Percentiles rank a stretch among this genome's conserved stretches.
phyloP scores from a whole-genome alignment of 1,140 invertebrate genomes.

The Ceratina calcarata region DNA sequence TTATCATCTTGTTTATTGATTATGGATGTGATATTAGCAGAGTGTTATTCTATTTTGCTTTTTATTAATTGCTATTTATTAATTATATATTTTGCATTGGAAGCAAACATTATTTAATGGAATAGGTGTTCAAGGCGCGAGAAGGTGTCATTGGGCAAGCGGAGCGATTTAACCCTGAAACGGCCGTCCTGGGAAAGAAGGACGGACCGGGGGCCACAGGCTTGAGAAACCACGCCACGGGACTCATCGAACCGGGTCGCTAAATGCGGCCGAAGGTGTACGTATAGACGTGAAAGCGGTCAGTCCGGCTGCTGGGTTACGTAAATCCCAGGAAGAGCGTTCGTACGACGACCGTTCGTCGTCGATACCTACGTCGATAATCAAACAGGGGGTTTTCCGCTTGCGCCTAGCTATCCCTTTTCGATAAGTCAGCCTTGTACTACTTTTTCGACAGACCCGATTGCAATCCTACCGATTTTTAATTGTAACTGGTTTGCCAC shows the following conservation, averaged over 20 bases:
- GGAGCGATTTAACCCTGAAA: slow-evolving; percentile 41
- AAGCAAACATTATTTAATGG: too few species aligned
- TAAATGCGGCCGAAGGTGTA: slow-evolving; percentile 59
- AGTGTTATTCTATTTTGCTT: too few species aligned
- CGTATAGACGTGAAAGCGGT: slow-evolving; percentile 76
- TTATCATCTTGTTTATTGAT: too few species aligned
- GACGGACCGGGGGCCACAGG: slow-evolving; percentile 11
- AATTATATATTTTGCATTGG: too few species aligned
- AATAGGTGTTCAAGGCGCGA: neutral
- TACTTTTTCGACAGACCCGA: neutral
- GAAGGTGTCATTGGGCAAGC: neutral
- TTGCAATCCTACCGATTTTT: neutral
- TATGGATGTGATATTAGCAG: too few species aligned
- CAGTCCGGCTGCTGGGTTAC: slow-evolving; percentile 72
- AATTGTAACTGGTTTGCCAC: neutral
- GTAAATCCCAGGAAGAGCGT: slow-evolving; percentile 76
- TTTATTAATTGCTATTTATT: too few species aligned
- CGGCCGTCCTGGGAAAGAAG: slow-evolving; percentile 1
- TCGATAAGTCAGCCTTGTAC: slow-evolving; percentile 33
- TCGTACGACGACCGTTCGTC: slow-evolving; percentile 44
- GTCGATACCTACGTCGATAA: slow-evolving; percentile 35
- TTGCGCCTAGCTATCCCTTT: neutral
- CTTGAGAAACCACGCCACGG: slow-evolving; percentile 39
- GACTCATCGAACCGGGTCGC: slow-evolving; percentile 50
- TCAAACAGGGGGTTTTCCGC: slow-evolving; percentile 31